Evolutionary conservation across 2,113 vertebrate species (phyloP).

Genomic region (Neofelis nebulosa): DNA sequence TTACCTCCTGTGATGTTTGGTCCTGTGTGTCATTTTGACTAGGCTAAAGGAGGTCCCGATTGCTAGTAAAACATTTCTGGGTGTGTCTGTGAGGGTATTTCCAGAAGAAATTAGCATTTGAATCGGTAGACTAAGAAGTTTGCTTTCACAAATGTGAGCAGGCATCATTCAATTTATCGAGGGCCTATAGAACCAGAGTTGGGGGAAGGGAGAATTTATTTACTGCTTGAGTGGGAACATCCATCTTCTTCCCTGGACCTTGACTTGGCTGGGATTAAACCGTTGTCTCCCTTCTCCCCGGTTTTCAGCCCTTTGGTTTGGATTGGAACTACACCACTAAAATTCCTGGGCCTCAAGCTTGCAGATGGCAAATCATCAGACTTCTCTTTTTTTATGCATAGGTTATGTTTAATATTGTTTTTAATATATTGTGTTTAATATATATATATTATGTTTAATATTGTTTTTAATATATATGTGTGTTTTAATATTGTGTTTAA

Average conservation of each 20-base stretch:
- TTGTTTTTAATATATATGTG: too few relatives aligned
- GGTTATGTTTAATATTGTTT: too few relatives aligned
- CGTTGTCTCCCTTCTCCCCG: rapidly evolving
- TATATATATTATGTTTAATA: too few relatives aligned
- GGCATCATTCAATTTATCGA: background rate
- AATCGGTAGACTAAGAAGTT: background rate
- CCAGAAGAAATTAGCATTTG: background rate
- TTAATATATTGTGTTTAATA: too few relatives aligned
- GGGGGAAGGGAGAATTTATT: background rate
- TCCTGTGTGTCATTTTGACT: background rate
- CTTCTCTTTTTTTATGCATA: background rate
- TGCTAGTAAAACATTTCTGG: background rate
- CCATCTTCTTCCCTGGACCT: background rate
- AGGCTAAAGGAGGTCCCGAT: background rate
- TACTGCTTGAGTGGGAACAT: background rate
- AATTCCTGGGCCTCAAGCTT: background rate
- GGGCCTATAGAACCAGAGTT: background rate
- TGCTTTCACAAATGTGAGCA: background rate
- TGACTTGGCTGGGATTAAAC: background rate
- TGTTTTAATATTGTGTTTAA: too few relatives aligned
- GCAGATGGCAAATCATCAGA: background rate
- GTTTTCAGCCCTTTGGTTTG: background rate
- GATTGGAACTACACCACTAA: background rate
- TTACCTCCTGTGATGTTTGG: background rate
- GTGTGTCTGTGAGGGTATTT: background rate